These are phyloP conservation scores for Tragulus kanchil DNA, from an alignment of 2,113 vertebrate genomes.

Conservation along the genomic window DNA sequence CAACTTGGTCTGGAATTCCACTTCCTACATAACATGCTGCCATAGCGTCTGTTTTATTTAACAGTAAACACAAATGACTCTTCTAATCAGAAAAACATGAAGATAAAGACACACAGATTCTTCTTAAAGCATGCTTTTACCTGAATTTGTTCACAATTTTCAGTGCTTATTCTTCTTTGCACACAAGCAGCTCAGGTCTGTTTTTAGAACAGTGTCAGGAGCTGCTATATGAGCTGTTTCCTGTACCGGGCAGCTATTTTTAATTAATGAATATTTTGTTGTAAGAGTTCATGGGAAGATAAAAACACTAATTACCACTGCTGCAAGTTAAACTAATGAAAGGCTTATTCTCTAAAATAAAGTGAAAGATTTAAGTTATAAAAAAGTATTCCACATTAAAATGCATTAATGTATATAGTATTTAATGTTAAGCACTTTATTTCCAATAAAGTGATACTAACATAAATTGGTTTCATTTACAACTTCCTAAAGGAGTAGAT, in stretches of 20 bases:
- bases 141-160: neutral
- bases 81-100: neutral
- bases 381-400: neutral
- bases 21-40: neutral
- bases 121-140: conserved; percentile 22
- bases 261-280: conserved; percentile 73
- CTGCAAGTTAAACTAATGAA: conserved; percentile 32
- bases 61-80: neutral
- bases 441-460: neutral
- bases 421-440: neutral
- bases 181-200: neutral
- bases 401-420: neutral
- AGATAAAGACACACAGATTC: neutral
- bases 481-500: conserved; percentile 12
- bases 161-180: neutral
- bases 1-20: neutral
- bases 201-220: conserved; percentile 68
- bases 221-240: conserved; percentile 61
- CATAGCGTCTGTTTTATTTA: neutral
- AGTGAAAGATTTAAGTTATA: conserved; percentile 19
- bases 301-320: neutral
- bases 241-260: conserved; percentile 57
- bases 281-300: conserved; percentile 53
- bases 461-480: neutral
- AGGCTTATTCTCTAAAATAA: neutral